phyloP scores from a whole-genome alignment of 2,113 vertebrate species.

The Gnathonemus longibarbis region DNA sequence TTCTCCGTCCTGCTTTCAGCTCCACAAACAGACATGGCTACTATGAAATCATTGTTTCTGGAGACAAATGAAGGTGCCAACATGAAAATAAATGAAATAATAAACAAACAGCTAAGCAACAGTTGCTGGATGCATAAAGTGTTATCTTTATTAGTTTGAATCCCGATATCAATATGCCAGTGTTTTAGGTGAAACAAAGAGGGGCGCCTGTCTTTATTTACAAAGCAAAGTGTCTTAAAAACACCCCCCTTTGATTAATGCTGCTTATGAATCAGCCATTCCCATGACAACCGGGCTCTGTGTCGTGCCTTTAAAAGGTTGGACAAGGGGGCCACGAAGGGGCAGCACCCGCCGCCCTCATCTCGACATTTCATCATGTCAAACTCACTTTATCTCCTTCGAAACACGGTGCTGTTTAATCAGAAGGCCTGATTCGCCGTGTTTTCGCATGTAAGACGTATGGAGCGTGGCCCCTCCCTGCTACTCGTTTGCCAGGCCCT shows the following conservation, averaged over 20 bases:
- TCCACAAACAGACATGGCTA: background rate
- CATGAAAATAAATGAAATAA: background rate
- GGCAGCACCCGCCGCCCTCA: background rate
- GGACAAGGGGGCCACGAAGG: background rate
- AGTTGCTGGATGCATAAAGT: background rate
- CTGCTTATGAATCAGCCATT: constrained; percentile 7
- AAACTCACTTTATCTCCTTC: background rate
- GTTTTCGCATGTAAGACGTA: background rate
- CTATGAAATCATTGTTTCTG: background rate
- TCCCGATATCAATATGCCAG: background rate
- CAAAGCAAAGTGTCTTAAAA: constrained; percentile 1
- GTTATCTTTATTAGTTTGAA: background rate
- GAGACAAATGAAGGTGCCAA: background rate
- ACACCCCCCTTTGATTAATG: background rate
- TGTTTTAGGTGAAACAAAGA: background rate
- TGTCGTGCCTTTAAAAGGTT: background rate
- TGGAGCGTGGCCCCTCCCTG: background rate
- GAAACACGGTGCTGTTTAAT: background rate
- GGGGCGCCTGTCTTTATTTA: constrained; percentile 5
- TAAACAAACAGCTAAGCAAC: background rate
- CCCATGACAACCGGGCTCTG: background rate
- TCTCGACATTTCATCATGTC: background rate
- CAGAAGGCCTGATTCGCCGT: background rate
- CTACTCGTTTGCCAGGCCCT: background rate
- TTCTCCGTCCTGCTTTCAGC: background rate